Base-by-base conservation (phyloP, 2,888 invertebrate genomes). In the Plagodis dolabraria region DNA sequence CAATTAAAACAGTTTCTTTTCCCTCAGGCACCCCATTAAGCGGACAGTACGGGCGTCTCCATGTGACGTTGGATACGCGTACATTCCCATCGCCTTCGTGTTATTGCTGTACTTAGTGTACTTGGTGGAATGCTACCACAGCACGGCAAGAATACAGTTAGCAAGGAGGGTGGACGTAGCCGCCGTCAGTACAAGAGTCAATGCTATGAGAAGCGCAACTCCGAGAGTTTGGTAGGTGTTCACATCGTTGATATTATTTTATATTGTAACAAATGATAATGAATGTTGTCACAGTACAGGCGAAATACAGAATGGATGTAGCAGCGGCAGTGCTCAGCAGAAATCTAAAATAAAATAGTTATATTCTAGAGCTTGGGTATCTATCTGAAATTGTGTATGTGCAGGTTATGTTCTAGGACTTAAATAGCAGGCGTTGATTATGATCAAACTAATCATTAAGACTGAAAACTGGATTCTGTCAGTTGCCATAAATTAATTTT, bases 51-150 rank as follows among this genome's bases (percentile, higher is more conserved):
- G 94, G 50, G 94, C 94, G 77, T 96, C 96, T 0, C 96, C 96
- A 0, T 97, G 97, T 81, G 96, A 96, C 78, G 96, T 96, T 63
- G 96, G 96, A 49, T 96, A 96, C 91, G 95, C 96, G 60, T 97
- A 96, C 87, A 96, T 97, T 66, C 97, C 97, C 6, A 95, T 96
- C 57, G 96, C 96, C 12, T 96, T 97, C 82, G 95, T 96, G 72
- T 93, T 96, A 50, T 95, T 96, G 82, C 92, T 97, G 40, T 97
- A 97, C 86, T 86, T 97, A 69, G 95, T 97, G 46, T 97, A 97
- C 85, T 89, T 97, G 71, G 96, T 96, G 76, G 97, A 97, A 83
- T 97, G 97, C 81, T 97, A 96, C 94, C 96, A 96, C 82, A 96
- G 96, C 72, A 95, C 96, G 8, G 96, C 96, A 33, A 92, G 96